Percentiles rank a stretch among this genome's conserved stretches.
Conservation (phyloP, 2,888 invertebrate genomes). For the Leptothorax acervorum region DNA sequence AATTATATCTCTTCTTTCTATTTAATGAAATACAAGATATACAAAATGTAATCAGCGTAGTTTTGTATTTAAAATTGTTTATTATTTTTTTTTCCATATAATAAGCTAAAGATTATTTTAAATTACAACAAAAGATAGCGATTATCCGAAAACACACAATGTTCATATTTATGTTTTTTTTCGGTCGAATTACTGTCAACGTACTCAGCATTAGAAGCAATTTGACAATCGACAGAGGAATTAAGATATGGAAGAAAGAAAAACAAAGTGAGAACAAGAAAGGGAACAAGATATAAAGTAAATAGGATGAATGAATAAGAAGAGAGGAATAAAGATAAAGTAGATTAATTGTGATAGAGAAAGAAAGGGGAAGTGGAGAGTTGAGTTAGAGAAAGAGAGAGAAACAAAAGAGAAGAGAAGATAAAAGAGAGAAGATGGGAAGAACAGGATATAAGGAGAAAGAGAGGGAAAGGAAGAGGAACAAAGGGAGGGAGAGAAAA, state of each 20-base stretch:
- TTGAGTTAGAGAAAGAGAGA: not conserved
- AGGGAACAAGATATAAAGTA: slow-evolving; percentile 36
- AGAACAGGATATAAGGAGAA: not conserved
- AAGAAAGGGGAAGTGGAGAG: no score
- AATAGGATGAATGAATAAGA: not conserved
- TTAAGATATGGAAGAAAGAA: no score
- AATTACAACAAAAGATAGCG: no score
- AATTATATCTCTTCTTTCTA: not conserved
- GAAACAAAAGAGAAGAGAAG: not conserved
- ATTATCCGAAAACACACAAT: no score
- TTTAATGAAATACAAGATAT: not conserved
- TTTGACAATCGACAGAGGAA: no score
- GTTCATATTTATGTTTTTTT: no score
- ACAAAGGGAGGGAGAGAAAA: not conserved
- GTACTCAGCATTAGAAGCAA: no score
- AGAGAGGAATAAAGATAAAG: slow-evolving; percentile 24
- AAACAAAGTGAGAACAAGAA: not conserved
- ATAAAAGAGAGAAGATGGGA: not conserved
- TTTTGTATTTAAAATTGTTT: no score
- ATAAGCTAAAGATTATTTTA: no score
- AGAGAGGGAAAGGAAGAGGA: slow-evolving; percentile 28
- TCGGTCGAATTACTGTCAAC: no score
- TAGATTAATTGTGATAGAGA: no score
- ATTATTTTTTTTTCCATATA: no score
- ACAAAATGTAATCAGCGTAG: not conserved